Base-by-base conservation (phyloP, 2,888 invertebrate species). In the Eudasyphora cyanicolor region DNA sequence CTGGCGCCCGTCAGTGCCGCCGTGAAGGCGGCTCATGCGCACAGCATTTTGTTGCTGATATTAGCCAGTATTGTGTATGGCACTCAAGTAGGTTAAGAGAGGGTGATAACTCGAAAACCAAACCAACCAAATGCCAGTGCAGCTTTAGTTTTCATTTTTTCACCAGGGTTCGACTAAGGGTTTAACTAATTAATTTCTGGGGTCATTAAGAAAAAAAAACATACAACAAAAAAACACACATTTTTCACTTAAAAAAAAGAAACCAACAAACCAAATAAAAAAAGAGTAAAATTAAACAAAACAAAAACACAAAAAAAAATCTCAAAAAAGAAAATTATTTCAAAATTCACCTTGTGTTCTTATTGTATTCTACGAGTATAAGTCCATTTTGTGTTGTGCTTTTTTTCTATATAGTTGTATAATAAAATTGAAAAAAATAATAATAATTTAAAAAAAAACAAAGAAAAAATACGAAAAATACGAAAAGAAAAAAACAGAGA, bases 371-470 rank as follows among this genome's bases (percentile, higher is more conserved):
- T 81, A 85, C 83, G 67, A 79, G 86, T 84, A 57, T 76, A 79
- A 78, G 78, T 71, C 78, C 70, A 57, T 83, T 77, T 80, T 83
- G 73, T 79, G 67, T 77, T 80, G 79, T 76, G 79, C 76, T 82
- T 77, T 82, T n/a, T 79, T 83, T 69, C 49, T 24, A 60, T 29
- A 45, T 75, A 71, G 51, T 51, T 88, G 88, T 88, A 88, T 82
- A 88, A 88, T 88, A 88, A 88, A 86, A n/a, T n/a, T n/a, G n/a
- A n/a, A n/a, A n/a, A n/a, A 86, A 85, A 85, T 84, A 38, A 6
- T 45, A 45, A 35, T 57, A 54, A 57, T 1, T 24, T 62, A 64
- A 57, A 51, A 60, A 70, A 78, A 80, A 51, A 71, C 19, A 17
- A 51, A 69, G 32, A 77, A 78, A 45, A 24, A 21, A 42, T 24